phyloP scores from a whole-genome alignment of 2,888 invertebrate species.

The Acrobeloides nanus region DNA sequence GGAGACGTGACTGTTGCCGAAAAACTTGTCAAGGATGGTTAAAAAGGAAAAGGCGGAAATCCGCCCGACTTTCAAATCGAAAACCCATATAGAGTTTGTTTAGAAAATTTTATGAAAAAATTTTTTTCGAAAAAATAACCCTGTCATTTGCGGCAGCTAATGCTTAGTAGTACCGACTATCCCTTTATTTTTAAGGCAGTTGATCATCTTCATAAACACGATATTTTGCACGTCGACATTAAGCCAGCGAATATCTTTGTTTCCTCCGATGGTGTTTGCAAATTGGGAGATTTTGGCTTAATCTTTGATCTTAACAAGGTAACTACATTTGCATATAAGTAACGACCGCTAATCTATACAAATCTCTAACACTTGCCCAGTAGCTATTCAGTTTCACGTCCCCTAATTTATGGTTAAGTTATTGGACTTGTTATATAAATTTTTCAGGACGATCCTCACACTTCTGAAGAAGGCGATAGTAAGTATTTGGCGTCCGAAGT shows the following conservation, averaged over 20 bases:
- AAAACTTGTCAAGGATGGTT: too few species aligned
- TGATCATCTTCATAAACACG: constrained; percentile 63
- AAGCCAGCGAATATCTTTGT: constrained; percentile 72
- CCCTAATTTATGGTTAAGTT: background rate
- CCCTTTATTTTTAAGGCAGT: constrained; percentile 51
- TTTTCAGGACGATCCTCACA: constrained; percentile 29
- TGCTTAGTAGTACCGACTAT: too few species aligned
- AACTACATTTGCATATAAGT: constrained; percentile 3
- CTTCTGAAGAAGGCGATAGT: constrained; percentile 65
- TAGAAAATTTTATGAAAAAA: too few species aligned
- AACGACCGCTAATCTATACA: too few species aligned
- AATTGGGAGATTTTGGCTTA: constrained; percentile 71
- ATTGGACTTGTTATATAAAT: background rate
- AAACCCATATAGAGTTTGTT: too few species aligned
- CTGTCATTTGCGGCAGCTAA: too few species aligned
- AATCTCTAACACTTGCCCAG: too few species aligned
- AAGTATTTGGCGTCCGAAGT: constrained; percentile 71
- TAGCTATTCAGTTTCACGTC: too few species aligned
- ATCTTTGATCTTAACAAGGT: constrained; percentile 62
- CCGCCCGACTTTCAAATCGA: too few species aligned
- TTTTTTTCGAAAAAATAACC: too few species aligned
- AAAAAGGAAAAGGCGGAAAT: too few species aligned
- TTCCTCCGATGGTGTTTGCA: constrained; percentile 63
- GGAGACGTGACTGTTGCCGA: too few species aligned
- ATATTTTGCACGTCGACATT: constrained; percentile 68